Conservation (phyloP, 2,113 vertebrate species). For the Corydoras sp. region DNA sequence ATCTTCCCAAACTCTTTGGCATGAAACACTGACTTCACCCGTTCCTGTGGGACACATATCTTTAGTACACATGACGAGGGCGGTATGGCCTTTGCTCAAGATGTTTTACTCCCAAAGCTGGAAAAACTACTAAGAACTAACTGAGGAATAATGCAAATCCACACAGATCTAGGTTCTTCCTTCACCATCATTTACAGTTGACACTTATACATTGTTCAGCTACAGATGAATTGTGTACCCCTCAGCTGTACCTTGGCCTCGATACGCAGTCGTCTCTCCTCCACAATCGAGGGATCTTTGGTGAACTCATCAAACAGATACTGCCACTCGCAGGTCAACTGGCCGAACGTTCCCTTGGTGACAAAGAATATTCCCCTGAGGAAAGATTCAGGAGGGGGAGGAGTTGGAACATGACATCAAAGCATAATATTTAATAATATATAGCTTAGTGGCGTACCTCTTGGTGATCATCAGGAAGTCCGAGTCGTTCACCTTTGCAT, state of each 20-base stretch:
- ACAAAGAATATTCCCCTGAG: constrained; percentile 89
- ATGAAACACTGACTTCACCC: too few relatives aligned
- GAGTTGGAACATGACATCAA: too few relatives aligned
- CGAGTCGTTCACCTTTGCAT: constrained; percentile 91
- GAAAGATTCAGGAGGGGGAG: neutral
- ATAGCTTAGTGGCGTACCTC: constrained; percentile 60
- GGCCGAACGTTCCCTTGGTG: constrained; percentile 92
- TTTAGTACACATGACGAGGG: too few relatives aligned
- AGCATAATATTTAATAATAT: too few relatives aligned
- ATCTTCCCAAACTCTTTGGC: constrained; percentile 76
- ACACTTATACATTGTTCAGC: too few relatives aligned
- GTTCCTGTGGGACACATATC: too few relatives aligned
- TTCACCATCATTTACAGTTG: too few relatives aligned
- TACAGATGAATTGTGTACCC: neutral
- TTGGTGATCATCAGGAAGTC: constrained; percentile 96
- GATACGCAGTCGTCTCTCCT: constrained; percentile 81
- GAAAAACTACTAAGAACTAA: too few relatives aligned
- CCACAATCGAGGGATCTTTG: constrained; percentile 87
- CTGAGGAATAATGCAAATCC: too few relatives aligned
- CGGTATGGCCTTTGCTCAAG: too few relatives aligned
- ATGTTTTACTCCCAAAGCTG: too few relatives aligned
- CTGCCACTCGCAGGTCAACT: constrained; percentile 95
- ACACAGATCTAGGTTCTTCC: too few relatives aligned
- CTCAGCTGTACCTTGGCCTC: constrained; percentile 82
- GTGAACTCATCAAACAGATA: constrained; percentile 95